phyloP scores from a whole-genome alignment of 2,797 vertebrate genomes.

The Mus spretus region DNA sequence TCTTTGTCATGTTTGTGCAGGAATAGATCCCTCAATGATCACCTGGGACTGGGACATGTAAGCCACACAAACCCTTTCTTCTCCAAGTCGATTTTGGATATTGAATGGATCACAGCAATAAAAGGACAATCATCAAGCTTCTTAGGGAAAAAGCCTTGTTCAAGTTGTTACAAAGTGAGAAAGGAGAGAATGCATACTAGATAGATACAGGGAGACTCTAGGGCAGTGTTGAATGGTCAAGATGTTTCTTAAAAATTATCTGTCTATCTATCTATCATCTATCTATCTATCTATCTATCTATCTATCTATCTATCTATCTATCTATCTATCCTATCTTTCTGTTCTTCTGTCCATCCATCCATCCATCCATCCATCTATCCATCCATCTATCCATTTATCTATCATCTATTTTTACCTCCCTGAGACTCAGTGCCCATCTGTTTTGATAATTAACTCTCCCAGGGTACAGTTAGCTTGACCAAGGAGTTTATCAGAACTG shows the following conservation, averaged over 20 bases:
- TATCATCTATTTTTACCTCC: neutral
- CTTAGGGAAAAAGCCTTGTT: slow-evolving; percentile 1
- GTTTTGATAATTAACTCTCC: neutral
- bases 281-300: too few relatives aligned
- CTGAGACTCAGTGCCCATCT: neutral
- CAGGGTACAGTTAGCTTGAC: neutral
- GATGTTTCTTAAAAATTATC: neutral
- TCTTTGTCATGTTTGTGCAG: too few relatives aligned
- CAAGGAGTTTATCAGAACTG: slow-evolving; percentile 58
- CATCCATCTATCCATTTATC: too few relatives aligned
- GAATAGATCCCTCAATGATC: neutral
- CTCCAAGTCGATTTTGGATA: neutral
- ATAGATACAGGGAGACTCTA: neutral
- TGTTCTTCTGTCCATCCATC: too few relatives aligned
- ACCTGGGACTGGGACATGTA: neutral
- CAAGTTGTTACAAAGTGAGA: slow-evolving; percentile 15
- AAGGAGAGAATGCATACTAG: neutral
- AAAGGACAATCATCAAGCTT: neutral
- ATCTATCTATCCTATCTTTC: too few relatives aligned
- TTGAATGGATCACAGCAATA: neutral
- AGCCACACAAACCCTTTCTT: neutral
- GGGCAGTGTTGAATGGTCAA: neutral
- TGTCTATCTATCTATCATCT: too few relatives aligned
- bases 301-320: too few relatives aligned
- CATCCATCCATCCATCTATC: too few relatives aligned